Base-by-base conservation (phyloP, 2,113 vertebrate genomes). In the Pogona vitticeps region DNA sequence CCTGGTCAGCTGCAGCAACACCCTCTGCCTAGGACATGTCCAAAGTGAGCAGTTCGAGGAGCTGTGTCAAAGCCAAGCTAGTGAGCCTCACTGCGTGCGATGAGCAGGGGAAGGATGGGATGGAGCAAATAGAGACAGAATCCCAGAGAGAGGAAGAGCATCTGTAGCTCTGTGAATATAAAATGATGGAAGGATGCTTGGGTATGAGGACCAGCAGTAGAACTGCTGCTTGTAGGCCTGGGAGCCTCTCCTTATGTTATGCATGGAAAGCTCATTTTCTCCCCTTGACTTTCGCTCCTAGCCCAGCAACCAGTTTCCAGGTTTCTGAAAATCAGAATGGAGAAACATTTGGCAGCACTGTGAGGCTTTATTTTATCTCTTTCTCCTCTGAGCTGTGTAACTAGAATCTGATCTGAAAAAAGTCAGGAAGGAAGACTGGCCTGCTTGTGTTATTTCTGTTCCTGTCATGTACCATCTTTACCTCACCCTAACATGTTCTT, bases 371-470 rank as follows among this genome's bases (percentile, higher is more conserved):
- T 76, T 40, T 84, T 46, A 23, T 87, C 63, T 87, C 80, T 85
- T 90, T 83, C 46, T 90, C 90, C 9, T 80, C 31, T 85, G 58
- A 73, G 63, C 65, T 76, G 33, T 82, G 18, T 46, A 82, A 79
- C 78, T 88, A 46, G 42, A 67, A 72, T 20, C 88, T 90, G 90
- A 68, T 82, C 87, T 82, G 85, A 81, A 71, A 52, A 84, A 6
- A 72, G 71, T 14, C 61, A 73, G 65, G 2, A 78, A 65, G 46
- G 83, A 65, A 83, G 63, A 84, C 52, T 1, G 3, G 82, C 10
- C 58, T 80, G 36, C 73, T 76, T 86, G 21, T 0, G 0, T 52
- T 61, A 65, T 65, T 83, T 77, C 73, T 18, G 82, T 76, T 52
- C 0, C 0, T 4, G 20, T 61, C 65, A 85, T 80, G 17, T 20